phyloP scores from a whole-genome alignment of 2,113 vertebrate genomes.

The Passer domesticus region DNA sequence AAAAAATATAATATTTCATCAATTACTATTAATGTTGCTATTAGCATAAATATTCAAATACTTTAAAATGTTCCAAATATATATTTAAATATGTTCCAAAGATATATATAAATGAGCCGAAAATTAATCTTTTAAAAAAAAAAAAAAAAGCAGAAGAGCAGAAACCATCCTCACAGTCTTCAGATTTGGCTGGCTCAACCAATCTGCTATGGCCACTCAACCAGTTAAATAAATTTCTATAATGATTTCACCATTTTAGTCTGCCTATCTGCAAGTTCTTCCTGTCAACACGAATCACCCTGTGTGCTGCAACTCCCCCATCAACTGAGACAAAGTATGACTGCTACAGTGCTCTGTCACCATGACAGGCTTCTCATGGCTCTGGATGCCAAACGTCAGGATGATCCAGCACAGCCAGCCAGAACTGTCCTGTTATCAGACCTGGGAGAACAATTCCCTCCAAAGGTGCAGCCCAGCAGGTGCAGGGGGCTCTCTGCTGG shows the following conservation, averaged over 20 bases:
- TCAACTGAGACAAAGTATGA: constrained; percentile 20
- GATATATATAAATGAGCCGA: background rate
- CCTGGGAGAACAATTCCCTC: background rate
- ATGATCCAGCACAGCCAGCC: background rate
- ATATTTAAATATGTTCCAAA: background rate
- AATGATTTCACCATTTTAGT: constrained; percentile 53
- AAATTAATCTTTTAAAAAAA: background rate
- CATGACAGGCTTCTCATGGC: constrained; percentile 2
- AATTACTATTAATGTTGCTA: background rate
- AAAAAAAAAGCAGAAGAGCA: background rate
- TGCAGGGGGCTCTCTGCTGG: background rate
- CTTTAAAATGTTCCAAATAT: background rate
- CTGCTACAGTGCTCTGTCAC: constrained; percentile 9
- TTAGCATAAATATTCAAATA: background rate
- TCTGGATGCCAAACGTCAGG: background rate
- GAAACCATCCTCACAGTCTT: background rate
- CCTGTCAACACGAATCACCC: constrained; percentile 45
- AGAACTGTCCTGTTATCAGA: background rate
- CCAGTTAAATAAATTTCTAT: constrained; percentile 55
- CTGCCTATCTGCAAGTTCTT: constrained; percentile 59
- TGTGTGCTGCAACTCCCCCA: constrained; percentile 15
- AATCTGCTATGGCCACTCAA: constrained; percentile 12
- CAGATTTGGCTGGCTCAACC: constrained; percentile 14
- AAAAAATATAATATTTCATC: background rate
- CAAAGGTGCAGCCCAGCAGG: background rate